Percentiles rank a stretch among this genome's conserved stretches.
Conservation (phyloP, 2,797 vertebrate species). For the Iguana delicatissima region DNA sequence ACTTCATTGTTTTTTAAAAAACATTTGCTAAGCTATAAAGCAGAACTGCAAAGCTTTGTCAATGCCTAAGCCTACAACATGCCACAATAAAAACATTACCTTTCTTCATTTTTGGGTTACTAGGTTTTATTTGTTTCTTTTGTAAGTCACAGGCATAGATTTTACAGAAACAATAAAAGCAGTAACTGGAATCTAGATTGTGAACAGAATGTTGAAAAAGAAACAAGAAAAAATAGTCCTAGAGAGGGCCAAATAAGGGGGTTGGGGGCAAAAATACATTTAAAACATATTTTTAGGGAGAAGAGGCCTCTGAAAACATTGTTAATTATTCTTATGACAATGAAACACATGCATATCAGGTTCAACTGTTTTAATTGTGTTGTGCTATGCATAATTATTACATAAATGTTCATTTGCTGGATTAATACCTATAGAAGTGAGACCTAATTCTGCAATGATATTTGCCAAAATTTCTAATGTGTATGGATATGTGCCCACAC, state of each 20-base stretch:
- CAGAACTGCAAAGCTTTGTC: background rate
- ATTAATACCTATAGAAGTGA: background rate
- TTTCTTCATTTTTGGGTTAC: background rate
- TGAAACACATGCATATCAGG: background rate
- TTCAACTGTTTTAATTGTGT: background rate
- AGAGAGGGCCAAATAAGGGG: background rate
- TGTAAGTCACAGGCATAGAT: constrained; percentile 13
- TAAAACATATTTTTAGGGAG: background rate
- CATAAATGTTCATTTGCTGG: background rate
- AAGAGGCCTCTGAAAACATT: background rate
- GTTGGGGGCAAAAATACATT: background rate
- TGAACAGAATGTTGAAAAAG: background rate
- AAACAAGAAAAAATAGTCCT: background rate
- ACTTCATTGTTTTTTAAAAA: constrained; percentile 8
- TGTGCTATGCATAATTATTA: background rate
- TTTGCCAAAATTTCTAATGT: background rate
- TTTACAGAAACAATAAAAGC: constrained; percentile 26
- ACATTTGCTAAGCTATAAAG: background rate
- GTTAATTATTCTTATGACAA: background rate
- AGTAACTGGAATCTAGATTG: constrained; percentile 17
- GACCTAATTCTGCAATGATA: background rate
- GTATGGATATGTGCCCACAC: background rate
- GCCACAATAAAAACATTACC: background rate
- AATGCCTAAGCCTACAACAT: background rate
- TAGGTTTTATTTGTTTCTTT: background rate